Evolutionary conservation across 2,888 invertebrate species (phyloP), one percentile per base, ranked within the genome.

Genomic region (Andrena camellia): DNA sequence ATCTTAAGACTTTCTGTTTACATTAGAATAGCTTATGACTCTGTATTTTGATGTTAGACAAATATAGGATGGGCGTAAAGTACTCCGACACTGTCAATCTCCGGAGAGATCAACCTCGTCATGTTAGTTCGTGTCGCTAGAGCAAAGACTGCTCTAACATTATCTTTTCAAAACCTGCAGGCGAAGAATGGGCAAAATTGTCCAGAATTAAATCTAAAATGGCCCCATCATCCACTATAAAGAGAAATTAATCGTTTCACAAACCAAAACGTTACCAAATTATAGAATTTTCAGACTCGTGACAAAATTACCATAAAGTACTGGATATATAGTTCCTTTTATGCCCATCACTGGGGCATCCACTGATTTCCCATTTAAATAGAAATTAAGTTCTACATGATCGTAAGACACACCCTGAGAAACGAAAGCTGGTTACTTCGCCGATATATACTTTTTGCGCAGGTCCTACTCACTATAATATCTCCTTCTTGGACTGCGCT

Each of bases 141-240:
- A 99, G 97, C 72, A 99, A 95, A 2, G 99, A 99, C 94, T 99
- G 99, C 94, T 99, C 99, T 83, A 99, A 95, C 97, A 99, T 98
- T 87, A 99, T 99, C 94, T 97, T 97, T 90, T 99, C 99, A 93
- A 97, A 99, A 54, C 99, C 99, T 69, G 96, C 95, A 0, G 98
- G 97, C 52, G 97, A 97, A 0, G 97, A 96, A 93, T 97, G 97
- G 86, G 96, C 96, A 94, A 99, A 99, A 93, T 97, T 97, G 89
- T 98, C 98, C 94, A 99, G 96, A 91, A 98, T 97, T 86, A 99
- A 97, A 94, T 99, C 99, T 94, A 99, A 94, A 89, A 99, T 99
- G 35, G 99, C 99, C 87, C 99, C 99, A 94, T 99, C 99, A 92
- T 99, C 99, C 91, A 99, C 99, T 98, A 95, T 78, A 96, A 96